A percentile compares a stretch with the other conserved stretches of the same genome.
phyloP scores from a whole-genome alignment of 2,113 vertebrate genomes.

The Neodon shergylaensis region DNA sequence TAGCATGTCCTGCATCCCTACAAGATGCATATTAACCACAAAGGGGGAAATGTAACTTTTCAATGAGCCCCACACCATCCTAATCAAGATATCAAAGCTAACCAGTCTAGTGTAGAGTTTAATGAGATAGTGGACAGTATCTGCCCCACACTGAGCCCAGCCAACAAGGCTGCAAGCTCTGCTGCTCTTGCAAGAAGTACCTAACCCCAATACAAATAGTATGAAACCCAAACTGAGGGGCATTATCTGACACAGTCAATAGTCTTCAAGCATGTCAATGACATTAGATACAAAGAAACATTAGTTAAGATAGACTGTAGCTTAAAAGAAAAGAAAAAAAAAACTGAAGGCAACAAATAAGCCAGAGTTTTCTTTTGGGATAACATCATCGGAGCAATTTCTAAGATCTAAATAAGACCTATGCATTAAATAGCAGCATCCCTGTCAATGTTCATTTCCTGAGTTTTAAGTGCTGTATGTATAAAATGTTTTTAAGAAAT shows the following conservation, averaged over 20 bases:
- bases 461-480: background rate
- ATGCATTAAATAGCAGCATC: background rate
- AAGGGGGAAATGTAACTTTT: background rate
- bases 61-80: background rate
- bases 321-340: background rate
- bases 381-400: background rate
- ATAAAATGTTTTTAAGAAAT: conserved; percentile 23
- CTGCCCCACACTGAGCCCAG: background rate
- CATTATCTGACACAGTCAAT: background rate
- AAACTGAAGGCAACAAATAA: background rate
- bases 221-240: background rate
- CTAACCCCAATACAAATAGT: background rate
- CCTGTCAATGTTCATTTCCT: background rate
- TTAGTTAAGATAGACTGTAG: background rate
- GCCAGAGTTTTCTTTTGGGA: conserved; percentile 16
- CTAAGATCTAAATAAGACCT: conserved; percentile 14
- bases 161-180: background rate
- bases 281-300: background rate
- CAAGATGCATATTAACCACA: background rate
- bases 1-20: background rate
- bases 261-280: conserved; percentile 1
- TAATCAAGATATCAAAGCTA: background rate
- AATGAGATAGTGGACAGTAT: background rate
- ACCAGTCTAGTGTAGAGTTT: background rate
- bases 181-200: background rate